phyloP scores from a whole-genome alignment of 1,140 invertebrate species.

The Cheumatopsyche charites region DNA sequence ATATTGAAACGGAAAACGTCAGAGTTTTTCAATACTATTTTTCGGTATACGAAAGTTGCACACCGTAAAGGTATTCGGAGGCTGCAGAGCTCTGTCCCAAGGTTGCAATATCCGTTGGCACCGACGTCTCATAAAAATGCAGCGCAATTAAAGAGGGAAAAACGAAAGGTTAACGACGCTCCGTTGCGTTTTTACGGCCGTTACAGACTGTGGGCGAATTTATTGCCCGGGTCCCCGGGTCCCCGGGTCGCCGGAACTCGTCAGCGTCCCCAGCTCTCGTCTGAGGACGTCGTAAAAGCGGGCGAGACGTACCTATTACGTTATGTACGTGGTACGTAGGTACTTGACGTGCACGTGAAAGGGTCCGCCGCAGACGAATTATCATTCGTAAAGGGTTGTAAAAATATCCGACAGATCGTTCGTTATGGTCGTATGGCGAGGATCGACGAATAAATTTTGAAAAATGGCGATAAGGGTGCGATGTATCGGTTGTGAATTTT shows the following conservation, averaged over 20 bases:
- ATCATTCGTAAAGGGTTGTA: conserved; percentile 22
- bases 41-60: background rate
- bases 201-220: conserved; percentile 41
- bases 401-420: conserved; percentile 28
- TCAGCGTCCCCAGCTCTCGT: conserved; percentile 13
- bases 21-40: background rate
- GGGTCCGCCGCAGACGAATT: conserved; percentile 28
- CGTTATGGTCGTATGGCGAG: background rate
- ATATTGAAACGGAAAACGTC: too few species aligned
- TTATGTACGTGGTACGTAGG: conserved; percentile 6
- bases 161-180: conserved; percentile 45
- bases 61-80: background rate
- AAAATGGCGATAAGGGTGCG: background rate
- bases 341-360: conserved; percentile 3
- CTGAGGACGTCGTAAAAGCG: conserved; percentile 41
- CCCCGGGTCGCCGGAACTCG: too few species aligned
- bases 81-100: background rate
- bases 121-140: conserved; percentile 47
- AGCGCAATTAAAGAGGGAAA: conserved; percentile 48
- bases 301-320: conserved; percentile 26
- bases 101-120: conserved; percentile 33
- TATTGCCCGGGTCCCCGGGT: conserved; percentile 45
- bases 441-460: conserved; percentile 2
- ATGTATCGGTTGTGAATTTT: background rate
- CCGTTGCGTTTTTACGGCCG: conserved; percentile 46